Evolutionary conservation across 1,140 invertebrate genomes (phyloP), one percentile per base, ranked within the genome.

Genomic region (Prorops nasuta): DNA sequence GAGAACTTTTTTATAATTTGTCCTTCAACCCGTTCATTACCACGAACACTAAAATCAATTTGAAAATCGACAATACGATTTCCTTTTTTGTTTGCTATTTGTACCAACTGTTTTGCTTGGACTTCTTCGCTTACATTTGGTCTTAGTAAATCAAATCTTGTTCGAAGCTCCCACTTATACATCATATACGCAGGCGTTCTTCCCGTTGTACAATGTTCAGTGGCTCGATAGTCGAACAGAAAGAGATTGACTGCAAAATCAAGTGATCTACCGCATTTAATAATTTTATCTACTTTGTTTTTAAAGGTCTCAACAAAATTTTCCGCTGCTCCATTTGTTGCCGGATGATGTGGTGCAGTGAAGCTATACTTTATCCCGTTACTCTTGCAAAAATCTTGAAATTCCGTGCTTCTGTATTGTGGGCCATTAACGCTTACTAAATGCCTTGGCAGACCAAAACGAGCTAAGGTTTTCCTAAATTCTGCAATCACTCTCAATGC

Each of bases 401-500:
- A 56, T 19, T 56, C 53, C 1, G 1, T 21, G 14, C 54, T 51
- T n/a, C 49, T 39, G 20, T 49, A 53, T 44, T 59, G 54, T 3
- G 39, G 14, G 16, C 54, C 57, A 20, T 49, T 53, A 39, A 56
- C 57, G 3, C 34, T 52, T 1, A 59, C 57, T 1, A 59, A 3
- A 10, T 43, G 40, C 16, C 22, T 39, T 24, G 53, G 45, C 20
- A 52, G 19, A 9, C 57, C 54, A 21, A 40, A 20, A 7, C 51
- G 15, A 2, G 22, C 21, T 20, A 53, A 32, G 16, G 37, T 19
- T 14, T 32, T 31, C 16, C 45, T 38, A 20, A 51, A 45, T 10
- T 38, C 21, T 15, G 32, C 34, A 1, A 53, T 43, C 0, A 44
- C 16, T 32, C 31, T 42, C 2, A 12, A n/a, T 1, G 51, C 38